Conservation (phyloP, 2,888 invertebrate species). For the Volucella inanis region DNA sequence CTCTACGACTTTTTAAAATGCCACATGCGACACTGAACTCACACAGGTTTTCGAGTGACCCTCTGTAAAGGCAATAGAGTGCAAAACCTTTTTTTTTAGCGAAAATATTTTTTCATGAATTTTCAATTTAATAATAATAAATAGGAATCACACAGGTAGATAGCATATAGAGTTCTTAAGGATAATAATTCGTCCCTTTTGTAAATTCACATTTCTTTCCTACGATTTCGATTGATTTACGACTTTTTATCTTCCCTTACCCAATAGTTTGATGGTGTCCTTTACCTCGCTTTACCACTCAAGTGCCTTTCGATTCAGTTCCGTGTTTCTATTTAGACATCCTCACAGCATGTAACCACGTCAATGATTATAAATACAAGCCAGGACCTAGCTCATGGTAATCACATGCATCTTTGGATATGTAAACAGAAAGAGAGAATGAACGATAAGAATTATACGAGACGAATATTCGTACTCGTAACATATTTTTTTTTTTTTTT, state of each 20-base stretch:
- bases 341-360: slow-evolving; percentile 36
- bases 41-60: not conserved
- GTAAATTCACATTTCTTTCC: slow-evolving; percentile 28
- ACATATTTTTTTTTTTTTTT: too few species aligned
- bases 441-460: too few species aligned
- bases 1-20: too few species aligned
- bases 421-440: slow-evolving; percentile 44
- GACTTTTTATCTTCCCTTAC: not conserved
- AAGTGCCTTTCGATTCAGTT: not conserved
- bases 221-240: slow-evolving; percentile 64
- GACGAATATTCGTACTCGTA: too few species aligned
- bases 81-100: slow-evolving; percentile 39
- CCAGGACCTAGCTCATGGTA: slow-evolving; percentile 17
- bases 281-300: slow-evolving; percentile 21
- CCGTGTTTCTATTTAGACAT: slow-evolving; percentile 36
- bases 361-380: slow-evolving; percentile 54
- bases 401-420: slow-evolving; percentile 59
- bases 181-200: slow-evolving; percentile 50
- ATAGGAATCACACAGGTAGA: slow-evolving; percentile 25
- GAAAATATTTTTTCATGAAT: slow-evolving; percentile 47
- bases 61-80: not conserved
- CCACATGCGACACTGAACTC: not conserved
- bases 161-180: not conserved
- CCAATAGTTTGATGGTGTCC: not conserved
- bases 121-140: slow-evolving; percentile 55